Evolutionary conservation across 2,797 vertebrate species (phyloP), one percentile per base, ranked within the genome.

Genomic region (Heteromormyrus szaboi): DNA sequence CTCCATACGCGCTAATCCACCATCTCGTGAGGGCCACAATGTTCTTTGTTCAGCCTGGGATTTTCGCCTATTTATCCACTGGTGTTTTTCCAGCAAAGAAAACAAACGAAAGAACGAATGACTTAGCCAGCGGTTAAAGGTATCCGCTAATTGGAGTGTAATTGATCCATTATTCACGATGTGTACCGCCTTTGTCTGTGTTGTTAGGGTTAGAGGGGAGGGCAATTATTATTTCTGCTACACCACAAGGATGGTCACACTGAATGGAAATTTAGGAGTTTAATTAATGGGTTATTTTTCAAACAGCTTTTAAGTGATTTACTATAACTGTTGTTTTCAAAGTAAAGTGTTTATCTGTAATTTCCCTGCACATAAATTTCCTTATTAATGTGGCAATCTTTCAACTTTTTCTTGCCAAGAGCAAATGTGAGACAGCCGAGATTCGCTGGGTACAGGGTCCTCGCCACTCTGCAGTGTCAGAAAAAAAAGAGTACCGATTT

Each of bases 81-180:
- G n/a, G 68, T 56, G 48, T 29, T 86, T 37, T 79, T 76, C 33
- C 44, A 76, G 48, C 22, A 12, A 37, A 76, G 29, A 56, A 89
- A 86, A 85, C 41, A 85, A 84, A 68, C 50, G 12, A 50, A 84
- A 14, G 11, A 51, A 86, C 51, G 76, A 81, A 46, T 22, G 19
- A 81, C 76, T 44, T 81, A 81, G 85, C 85, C n/a, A 7, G 12
- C 90, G 90, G 89, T 53, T 88, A 88, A 88, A 89, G 90, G 46
- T 89, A 53, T 85, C 84, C 22, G 33, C 44, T 76, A 90, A 92
- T 90, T 4, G 88, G 90, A 88, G 86, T 88, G 87, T 90, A 89
- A 92, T 88, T 91, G 90, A 92, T 92, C 89, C 87, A 91, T 93
- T 93, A 90, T 92, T 91, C 83, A 85, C n/a, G 83, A 50, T 29